These are phyloP conservation scores for Caenorhabditis wallacei DNA, from an alignment of 2,888 invertebrate species.

Conservation along the genomic window DNA sequence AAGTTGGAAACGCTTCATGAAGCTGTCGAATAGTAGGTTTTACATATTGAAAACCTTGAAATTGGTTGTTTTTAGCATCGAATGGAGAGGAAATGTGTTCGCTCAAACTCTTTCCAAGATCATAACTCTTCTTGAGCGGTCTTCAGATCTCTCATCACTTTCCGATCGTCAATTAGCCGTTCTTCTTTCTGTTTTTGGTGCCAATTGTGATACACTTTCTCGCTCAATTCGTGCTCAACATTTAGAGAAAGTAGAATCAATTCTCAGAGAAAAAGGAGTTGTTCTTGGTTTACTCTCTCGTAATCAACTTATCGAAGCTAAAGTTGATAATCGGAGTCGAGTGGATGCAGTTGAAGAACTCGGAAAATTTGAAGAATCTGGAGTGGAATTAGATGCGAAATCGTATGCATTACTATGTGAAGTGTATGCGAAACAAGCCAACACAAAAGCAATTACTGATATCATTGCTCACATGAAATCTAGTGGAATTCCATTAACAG, in stretches of 20 bases:
- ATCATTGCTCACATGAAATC: constrained; percentile 63
- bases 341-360: constrained; percentile 61
- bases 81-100: constrained; percentile 62
- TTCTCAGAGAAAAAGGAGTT: constrained; percentile 47
- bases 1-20: constrained; percentile 61
- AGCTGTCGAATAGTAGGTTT: constrained; percentile 60
- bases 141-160: constrained; percentile 28
- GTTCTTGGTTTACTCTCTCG: constrained; percentile 36
- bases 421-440: constrained; percentile 60
- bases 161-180: constrained; percentile 66
- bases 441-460: constrained; percentile 65
- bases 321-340: constrained; percentile 53
- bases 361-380: constrained; percentile 50
- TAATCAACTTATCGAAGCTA: constrained; percentile 60
- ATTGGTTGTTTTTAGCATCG: constrained; percentile 46
- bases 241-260: constrained; percentile 43
- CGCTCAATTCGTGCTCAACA: constrained; percentile 34
- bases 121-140: constrained; percentile 36
- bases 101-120: constrained; percentile 50
- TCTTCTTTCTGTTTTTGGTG: constrained; percentile 52
- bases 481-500: constrained; percentile 44
- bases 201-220: constrained; percentile 62
- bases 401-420: constrained; percentile 57
- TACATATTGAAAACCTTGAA: background rate
- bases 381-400: constrained; percentile 49